phyloP scores from a whole-genome alignment of 1,140 invertebrate species.

The Drosophila insularis region DNA sequence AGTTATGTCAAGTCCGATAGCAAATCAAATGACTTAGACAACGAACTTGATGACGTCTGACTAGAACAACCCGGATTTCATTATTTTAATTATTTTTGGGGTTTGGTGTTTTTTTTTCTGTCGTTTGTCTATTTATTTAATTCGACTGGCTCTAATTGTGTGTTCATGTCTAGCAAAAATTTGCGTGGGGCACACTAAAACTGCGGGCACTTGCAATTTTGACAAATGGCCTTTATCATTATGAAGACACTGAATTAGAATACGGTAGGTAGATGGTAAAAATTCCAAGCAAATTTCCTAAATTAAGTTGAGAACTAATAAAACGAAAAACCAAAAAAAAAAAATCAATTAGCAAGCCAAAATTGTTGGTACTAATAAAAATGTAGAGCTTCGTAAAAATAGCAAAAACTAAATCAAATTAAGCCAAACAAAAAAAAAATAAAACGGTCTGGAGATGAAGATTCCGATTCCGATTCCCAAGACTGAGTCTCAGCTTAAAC shows the following conservation, averaged over 20 bases:
- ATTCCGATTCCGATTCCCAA: not conserved
- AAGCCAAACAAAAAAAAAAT: slow-evolving; percentile 8
- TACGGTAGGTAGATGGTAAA: slow-evolving; percentile 25
- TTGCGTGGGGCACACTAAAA: slow-evolving; percentile 22
- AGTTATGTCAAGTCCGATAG: slow-evolving; percentile 7
- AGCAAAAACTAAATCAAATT: slow-evolving; percentile 35
- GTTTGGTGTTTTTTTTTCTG: slow-evolving; percentile 24
- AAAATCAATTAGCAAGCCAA: slow-evolving; percentile 56
- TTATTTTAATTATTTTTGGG: slow-evolving; percentile 28
- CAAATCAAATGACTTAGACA: slow-evolving; percentile 15
- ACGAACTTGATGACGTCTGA: slow-evolving; percentile 9
- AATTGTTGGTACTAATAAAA: slow-evolving; percentile 17
- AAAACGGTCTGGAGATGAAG: not conserved
- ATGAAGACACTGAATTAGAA: slow-evolving; percentile 31
- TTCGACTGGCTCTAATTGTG: slow-evolving; percentile 3
- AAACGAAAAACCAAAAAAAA: not conserved
- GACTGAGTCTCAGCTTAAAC: not conserved
- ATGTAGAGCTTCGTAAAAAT: slow-evolving; percentile 46
- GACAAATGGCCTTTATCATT: slow-evolving; percentile 49
- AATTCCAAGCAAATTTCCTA: slow-evolving; percentile 10
- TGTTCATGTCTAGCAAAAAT: slow-evolving; percentile 27
- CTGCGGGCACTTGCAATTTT: slow-evolving; percentile 32
- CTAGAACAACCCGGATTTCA: slow-evolving; percentile 50
- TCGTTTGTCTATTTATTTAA: slow-evolving; percentile 26
- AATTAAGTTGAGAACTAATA: not conserved